phyloP scores from a whole-genome alignment of 53 echinoderm and acorn worm species.

The Crossaster papposus region DNA sequence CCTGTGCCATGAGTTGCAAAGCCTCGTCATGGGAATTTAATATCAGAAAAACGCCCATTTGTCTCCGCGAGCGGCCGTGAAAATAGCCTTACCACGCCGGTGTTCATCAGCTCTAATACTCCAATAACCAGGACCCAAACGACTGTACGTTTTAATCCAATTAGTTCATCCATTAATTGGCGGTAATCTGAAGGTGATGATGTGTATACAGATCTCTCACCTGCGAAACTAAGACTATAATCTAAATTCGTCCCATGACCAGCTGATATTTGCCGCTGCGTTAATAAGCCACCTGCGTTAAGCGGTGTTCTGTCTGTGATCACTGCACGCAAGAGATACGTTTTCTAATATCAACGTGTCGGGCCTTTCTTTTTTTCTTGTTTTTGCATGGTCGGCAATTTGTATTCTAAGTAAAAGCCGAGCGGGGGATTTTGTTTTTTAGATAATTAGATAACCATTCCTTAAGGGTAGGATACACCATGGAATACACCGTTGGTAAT shows the following conservation, averaged over 20 bases:
- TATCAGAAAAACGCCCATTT: neutral
- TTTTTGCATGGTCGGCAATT: neutral
- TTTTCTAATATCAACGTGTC: constrained; percentile 24
- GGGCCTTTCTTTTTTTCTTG: neutral
- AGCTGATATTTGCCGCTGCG: neutral
- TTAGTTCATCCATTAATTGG: neutral
- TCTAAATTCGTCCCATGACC: neutral
- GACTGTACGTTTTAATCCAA: neutral
- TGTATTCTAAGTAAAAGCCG: neutral
- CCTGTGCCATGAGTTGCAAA: neutral
- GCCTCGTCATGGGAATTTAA: neutral
- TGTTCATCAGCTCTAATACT: neutral
- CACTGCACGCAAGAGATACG: constrained; percentile 6
- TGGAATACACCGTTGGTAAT: no score
- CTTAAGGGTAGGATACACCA: neutral
- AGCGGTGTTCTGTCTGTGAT: constrained; percentile 10
- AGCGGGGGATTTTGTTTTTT: neutral
- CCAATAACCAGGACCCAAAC: neutral
- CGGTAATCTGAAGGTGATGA: neutral
- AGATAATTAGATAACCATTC: neutral
- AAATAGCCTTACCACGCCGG: neutral
- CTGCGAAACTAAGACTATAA: neutral
- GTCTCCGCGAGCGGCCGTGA: neutral
- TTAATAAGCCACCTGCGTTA: neutral
- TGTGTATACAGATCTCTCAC: neutral